phyloP scores from a whole-genome alignment of 2,888 invertebrate genomes.

The Eueremaeus valkanovi region DNA sequence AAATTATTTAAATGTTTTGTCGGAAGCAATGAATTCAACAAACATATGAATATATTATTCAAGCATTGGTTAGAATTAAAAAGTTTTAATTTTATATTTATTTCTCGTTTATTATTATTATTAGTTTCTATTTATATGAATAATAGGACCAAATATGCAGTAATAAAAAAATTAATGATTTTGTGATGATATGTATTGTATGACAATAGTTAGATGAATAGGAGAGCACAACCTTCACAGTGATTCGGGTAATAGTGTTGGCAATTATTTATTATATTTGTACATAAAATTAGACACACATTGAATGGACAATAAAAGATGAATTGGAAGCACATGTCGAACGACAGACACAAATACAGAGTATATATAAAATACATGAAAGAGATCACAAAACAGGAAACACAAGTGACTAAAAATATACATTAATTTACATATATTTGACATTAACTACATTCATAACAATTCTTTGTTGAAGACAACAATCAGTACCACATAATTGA shows the following conservation, averaged over 20 bases:
- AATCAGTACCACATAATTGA: conserved; percentile 33
- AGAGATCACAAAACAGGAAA: not conserved
- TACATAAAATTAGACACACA: not conserved
- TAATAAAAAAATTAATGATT: not conserved
- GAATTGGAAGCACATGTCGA: not conserved
- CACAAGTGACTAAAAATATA: not conserved
- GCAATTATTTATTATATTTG: not conserved
- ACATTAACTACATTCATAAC: not conserved
- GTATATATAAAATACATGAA: too few species aligned
- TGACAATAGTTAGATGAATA: too few species aligned
- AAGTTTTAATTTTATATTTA: too few species aligned
- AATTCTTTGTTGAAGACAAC: not conserved
- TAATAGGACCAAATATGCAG: too few species aligned
- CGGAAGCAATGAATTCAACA: too few species aligned
- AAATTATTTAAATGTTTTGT: not conserved
- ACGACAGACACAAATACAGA: too few species aligned
- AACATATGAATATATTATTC: not conserved
- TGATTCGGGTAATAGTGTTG: too few species aligned
- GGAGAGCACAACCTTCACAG: too few species aligned
- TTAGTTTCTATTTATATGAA: too few species aligned
- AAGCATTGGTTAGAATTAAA: too few species aligned
- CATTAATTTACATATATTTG: not conserved
- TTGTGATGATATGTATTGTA: too few species aligned
- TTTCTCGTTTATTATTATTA: too few species aligned
- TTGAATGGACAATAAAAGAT: not conserved